These are phyloP conservation scores for Oncorhynchus clarkii DNA, from an alignment of 2,113 vertebrate genomes.

Conservation along the genomic window DNA sequence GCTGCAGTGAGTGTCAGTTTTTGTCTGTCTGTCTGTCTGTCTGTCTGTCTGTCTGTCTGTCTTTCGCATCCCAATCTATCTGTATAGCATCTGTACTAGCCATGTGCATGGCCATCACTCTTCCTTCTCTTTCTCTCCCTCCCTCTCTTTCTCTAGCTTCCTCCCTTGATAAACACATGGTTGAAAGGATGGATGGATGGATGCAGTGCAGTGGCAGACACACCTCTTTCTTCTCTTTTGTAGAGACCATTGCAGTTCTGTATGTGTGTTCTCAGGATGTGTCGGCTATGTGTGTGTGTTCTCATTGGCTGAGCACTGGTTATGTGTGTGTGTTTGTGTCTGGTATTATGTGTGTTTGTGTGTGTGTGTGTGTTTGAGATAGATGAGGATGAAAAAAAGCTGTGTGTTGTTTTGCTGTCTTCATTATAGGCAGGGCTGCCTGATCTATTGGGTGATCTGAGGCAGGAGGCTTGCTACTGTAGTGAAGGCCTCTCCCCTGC, in stretches of 20 bases:
- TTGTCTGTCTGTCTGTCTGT: conserved; percentile 24
- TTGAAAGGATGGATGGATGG: conserved; percentile 14
- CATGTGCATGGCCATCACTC: neutral
- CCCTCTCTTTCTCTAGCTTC: conserved; percentile 4
- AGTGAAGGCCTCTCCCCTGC: conserved; percentile 35
- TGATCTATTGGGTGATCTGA: conserved; percentile 41
- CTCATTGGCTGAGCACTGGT: too few species aligned
- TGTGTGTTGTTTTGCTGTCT: neutral
- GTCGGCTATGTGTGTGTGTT: neutral
- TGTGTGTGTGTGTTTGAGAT: conserved; percentile 20
- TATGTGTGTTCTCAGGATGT: conserved; percentile 13
- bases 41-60: conserved; percentile 21
- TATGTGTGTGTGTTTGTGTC: neutral
- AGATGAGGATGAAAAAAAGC: neutral
- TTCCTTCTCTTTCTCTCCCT: neutral
- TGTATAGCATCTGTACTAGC: conserved; percentile 11
- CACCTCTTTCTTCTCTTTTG: conserved; percentile 12
- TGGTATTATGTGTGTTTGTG: conserved; percentile 12
- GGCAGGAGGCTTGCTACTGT: conserved; percentile 38
- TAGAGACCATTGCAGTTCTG: conserved; percentile 10
- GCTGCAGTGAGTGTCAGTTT: conserved; percentile 76
- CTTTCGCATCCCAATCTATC: neutral
- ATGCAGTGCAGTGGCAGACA: conserved; percentile 25
- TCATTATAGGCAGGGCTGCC: neutral
- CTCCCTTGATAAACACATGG: conserved; percentile 50